Percentiles rank a stretch among this genome's conserved stretches.
phyloP scores from a whole-genome alignment of 2,888 invertebrate species.

The Idaea dimidiata region DNA sequence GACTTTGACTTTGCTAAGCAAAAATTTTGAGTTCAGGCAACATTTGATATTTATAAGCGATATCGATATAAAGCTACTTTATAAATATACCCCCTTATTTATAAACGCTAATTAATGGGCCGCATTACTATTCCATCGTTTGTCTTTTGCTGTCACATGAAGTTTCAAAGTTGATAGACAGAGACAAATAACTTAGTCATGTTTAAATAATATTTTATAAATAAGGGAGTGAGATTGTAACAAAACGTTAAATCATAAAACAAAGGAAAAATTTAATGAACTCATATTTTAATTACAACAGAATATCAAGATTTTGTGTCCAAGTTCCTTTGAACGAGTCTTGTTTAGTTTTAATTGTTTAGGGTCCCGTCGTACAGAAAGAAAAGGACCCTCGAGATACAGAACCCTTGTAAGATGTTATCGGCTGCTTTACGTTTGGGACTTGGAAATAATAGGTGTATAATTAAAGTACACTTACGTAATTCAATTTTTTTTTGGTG shows the following conservation, averaged over 20 bases:
- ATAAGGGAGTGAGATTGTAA: neutral
- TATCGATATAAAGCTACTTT: no score
- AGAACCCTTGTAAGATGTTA: neutral
- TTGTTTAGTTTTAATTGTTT: neutral
- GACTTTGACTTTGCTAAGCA: no score
- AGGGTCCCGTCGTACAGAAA: neutral
- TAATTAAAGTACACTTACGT: neutral
- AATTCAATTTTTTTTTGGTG: no score
- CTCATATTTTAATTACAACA: slow-evolving; percentile 40
- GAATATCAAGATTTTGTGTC: slow-evolving; percentile 14
- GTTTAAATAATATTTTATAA: no score
- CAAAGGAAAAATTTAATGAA: slow-evolving; percentile 30
- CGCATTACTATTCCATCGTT: no score
- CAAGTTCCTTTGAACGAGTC: neutral
- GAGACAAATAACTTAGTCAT: no score
- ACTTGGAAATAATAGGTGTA: neutral
- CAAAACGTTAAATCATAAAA: neutral
- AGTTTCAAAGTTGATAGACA: no score
- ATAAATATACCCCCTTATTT: no score
- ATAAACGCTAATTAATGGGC: no score
- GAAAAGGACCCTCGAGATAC: neutral
- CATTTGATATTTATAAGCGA: no score
- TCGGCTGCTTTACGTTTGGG: neutral
- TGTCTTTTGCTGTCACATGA: no score
- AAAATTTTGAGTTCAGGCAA: no score